phyloP scores from a whole-genome alignment of 2,888 invertebrate genomes.

The Molorchus minor region DNA sequence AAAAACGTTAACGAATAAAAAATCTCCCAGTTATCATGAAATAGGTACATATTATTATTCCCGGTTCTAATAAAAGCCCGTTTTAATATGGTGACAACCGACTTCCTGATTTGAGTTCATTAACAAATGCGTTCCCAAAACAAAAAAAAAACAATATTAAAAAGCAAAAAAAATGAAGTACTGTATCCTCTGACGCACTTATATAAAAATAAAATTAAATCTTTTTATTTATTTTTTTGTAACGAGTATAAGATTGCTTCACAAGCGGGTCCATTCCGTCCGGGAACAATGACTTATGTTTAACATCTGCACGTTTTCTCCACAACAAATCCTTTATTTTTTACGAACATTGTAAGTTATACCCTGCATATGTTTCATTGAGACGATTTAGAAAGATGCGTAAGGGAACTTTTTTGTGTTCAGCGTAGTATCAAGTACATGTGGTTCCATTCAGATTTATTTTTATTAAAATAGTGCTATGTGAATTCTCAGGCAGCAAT shows the following conservation, averaged over 20 bases:
- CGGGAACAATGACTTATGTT: slow-evolving; percentile 51
- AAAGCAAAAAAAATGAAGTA: slow-evolving; percentile 35
- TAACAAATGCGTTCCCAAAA: slow-evolving; percentile 24
- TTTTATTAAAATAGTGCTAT: slow-evolving; percentile 25
- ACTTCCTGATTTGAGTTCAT: slow-evolving; percentile 40
- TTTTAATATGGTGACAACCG: slow-evolving; percentile 20
- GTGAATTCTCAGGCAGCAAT: slow-evolving; percentile 19
- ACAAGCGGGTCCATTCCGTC: slow-evolving; percentile 35
- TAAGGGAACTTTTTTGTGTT: slow-evolving; percentile 19
- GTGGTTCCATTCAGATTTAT: slow-evolving; percentile 31
- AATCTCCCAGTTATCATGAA: too few species aligned
- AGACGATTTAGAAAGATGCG: slow-evolving; percentile 24
- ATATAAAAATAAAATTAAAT: slow-evolving; percentile 45
- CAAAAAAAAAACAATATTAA: slow-evolving; percentile 17
- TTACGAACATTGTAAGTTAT: slow-evolving; percentile 44
- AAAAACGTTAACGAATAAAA: too few species aligned
- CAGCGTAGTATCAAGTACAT: slow-evolving; percentile 20
- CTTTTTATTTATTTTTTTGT: slow-evolving; percentile 40
- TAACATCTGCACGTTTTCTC: slow-evolving; percentile 39
- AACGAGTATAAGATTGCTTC: slow-evolving; percentile 20
- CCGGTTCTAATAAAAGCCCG: slow-evolving; percentile 23
- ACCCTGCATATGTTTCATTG: slow-evolving; percentile 39
- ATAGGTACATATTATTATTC: too few species aligned
- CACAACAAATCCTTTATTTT: slow-evolving; percentile 42
- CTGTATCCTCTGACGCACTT: slow-evolving; percentile 43